Evolutionary conservation across 2,888 invertebrate species (phyloP).

Genomic region (Dione juno): DNA sequence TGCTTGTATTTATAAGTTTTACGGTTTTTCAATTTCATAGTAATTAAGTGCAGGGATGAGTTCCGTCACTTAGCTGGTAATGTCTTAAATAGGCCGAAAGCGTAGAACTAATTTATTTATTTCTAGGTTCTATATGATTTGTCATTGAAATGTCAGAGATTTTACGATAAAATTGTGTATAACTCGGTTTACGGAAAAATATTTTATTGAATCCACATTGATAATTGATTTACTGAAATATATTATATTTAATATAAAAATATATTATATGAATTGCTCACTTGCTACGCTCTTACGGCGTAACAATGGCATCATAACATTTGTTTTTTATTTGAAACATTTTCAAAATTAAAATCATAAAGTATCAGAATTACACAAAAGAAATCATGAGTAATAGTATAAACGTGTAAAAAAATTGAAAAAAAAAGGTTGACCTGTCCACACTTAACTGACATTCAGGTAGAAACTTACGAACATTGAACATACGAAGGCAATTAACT

Average conservation of each 20-base stretch:
- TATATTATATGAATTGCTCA: not conserved
- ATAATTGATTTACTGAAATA: not conserved
- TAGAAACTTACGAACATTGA: slow-evolving; percentile 76
- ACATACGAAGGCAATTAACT: slow-evolving; percentile 82
- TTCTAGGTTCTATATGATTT: too few species aligned
- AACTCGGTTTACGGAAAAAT: not conserved
- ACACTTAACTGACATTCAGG: slow-evolving; percentile 57
- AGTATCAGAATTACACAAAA: slow-evolving; percentile 30
- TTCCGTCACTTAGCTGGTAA: too few species aligned
- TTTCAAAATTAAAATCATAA: slow-evolving; percentile 25
- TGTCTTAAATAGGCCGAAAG: too few species aligned
- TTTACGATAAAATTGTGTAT: too few species aligned
- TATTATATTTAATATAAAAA: not conserved
- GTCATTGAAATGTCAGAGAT: too few species aligned
- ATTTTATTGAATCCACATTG: not conserved
- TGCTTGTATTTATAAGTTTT: too few species aligned
- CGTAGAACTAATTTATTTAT: too few species aligned
- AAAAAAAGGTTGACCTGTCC: slow-evolving; percentile 50
- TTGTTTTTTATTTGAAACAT: not conserved
- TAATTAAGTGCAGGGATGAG: too few species aligned
- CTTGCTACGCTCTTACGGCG: not conserved
- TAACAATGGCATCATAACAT: not conserved
- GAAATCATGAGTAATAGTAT: slow-evolving; percentile 33
- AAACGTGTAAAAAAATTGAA: slow-evolving; percentile 14
- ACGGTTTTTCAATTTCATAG: too few species aligned